Conservation (phyloP, 2,888 invertebrate species). For the Myopa testacea region DNA sequence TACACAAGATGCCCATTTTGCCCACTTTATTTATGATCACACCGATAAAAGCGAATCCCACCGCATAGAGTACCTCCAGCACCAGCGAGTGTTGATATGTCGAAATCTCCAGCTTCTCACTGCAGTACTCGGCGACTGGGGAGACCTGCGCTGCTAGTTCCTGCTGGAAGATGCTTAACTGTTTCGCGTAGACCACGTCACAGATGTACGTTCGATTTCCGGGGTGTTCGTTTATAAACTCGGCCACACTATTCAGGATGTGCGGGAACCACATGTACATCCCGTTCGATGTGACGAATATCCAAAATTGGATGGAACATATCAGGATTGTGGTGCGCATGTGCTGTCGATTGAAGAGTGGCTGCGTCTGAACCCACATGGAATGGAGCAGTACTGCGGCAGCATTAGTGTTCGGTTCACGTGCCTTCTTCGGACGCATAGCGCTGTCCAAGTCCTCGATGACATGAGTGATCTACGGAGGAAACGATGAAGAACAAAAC, state of each 20-base stretch:
- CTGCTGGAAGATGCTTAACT: slow-evolving; percentile 39
- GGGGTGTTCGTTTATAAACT: slow-evolving; percentile 56
- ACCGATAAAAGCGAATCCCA: slow-evolving; percentile 59
- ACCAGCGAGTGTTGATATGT: slow-evolving; percentile 58
- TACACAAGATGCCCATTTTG: slow-evolving; percentile 58
- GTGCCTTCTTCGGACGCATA: slow-evolving; percentile 42
- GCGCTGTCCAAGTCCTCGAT: slow-evolving; percentile 53
- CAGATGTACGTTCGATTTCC: slow-evolving; percentile 57
- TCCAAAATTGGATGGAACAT: slow-evolving; percentile 62
- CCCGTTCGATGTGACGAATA: slow-evolving; percentile 61
- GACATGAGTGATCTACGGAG: slow-evolving; percentile 49
- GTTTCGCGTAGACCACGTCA: slow-evolving; percentile 55
- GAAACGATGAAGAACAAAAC: neutral
- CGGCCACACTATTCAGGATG: slow-evolving; percentile 60
- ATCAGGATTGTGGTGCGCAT: slow-evolving; percentile 57
- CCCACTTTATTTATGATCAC: slow-evolving; percentile 57
- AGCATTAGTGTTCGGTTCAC: slow-evolving; percentile 41
- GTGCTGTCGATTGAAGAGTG: slow-evolving; percentile 60
- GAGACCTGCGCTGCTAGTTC: neutral
- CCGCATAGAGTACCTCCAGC: slow-evolving; percentile 57
- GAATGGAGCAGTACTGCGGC: slow-evolving; percentile 50
- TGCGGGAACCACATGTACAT: slow-evolving; percentile 66
- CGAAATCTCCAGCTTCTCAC: slow-evolving; percentile 57
- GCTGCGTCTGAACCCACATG: slow-evolving; percentile 64
- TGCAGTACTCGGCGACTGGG: slow-evolving; percentile 45